Conservation (phyloP, 2,113 vertebrate genomes). For the Baryphthengus martii region DNA sequence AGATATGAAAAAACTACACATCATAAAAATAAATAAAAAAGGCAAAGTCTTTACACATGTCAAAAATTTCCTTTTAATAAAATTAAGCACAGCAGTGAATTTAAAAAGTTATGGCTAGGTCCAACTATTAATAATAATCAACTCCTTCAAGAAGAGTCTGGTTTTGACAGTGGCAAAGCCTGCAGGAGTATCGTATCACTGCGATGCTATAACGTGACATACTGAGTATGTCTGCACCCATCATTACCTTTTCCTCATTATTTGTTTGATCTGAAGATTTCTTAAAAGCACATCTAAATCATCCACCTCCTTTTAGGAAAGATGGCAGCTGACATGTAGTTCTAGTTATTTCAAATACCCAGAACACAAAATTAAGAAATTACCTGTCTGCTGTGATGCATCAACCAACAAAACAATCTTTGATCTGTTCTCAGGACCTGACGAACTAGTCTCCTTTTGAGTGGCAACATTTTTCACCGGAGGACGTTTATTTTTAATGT, state of each 20-base stretch:
- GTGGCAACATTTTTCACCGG: conserved; percentile 90
- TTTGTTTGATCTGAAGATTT: background rate
- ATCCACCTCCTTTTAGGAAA: background rate
- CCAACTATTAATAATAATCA: background rate
- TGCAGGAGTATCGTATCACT: background rate
- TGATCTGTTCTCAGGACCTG: conserved; percentile 87
- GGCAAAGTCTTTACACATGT: background rate
- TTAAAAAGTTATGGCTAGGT: background rate
- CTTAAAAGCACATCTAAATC: background rate
- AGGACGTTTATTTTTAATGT: conserved; percentile 85
- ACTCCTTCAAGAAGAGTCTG: background rate
- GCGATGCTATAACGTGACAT: background rate
- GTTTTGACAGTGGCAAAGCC: background rate
- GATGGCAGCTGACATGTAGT: background rate
- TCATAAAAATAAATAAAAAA: background rate
- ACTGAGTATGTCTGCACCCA: background rate
- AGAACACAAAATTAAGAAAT: background rate
- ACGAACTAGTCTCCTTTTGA: conserved; percentile 92
- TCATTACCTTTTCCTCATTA: background rate
- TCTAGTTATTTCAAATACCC: background rate
- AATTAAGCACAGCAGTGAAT: background rate
- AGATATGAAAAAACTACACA: background rate
- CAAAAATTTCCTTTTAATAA: background rate
- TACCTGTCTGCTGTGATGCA: conserved; percentile 96
- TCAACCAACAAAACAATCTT: conserved; percentile 94